A percentile compares a stretch with the other conserved stretches of the same genome.
These are phyloP conservation scores for Plotosus lineatus DNA, from an alignment of 2,113 vertebrate genomes.

Conservation along the genomic window DNA sequence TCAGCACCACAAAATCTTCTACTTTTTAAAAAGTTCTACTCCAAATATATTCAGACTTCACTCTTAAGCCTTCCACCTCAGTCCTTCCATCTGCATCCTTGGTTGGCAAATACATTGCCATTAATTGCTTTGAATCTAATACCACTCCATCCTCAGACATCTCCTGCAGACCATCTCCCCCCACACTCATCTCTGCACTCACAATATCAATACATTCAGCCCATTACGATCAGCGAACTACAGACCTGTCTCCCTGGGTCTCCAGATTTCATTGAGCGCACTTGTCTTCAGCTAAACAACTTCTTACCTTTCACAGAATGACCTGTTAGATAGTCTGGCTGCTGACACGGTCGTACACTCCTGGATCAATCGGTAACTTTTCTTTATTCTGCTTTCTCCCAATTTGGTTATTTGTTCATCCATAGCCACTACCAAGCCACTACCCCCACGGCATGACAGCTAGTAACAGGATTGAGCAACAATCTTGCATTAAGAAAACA, in stretches of 20 bases:
- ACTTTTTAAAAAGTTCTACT: neutral
- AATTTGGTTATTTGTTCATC: neutral
- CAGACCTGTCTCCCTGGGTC: neutral
- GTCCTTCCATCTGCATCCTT: neutral
- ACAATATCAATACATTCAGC: slow-evolving; percentile 23
- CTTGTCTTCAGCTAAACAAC: neutral
- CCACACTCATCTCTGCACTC: slow-evolving; percentile 1
- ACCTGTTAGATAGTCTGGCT: slow-evolving; percentile 8
- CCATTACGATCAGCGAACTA: slow-evolving; percentile 9
- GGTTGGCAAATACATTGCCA: neutral
- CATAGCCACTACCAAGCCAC: neutral
- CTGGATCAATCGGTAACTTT: neutral
- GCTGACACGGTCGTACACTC: neutral
- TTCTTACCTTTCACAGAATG: neutral
- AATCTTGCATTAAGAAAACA: neutral
- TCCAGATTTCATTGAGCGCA: slow-evolving; percentile 19
- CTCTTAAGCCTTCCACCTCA: neutral
- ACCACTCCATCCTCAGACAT: neutral
- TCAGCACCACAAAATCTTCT: neutral
- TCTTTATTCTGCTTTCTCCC: slow-evolving; percentile 3
- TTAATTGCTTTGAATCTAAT: neutral
- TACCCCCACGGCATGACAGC: neutral
- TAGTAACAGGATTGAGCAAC: neutral
- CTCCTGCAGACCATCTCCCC: neutral
- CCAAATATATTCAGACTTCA: neutral